Base-by-base conservation (phyloP, 2,113 vertebrate species). In the Panthera tigris region DNA sequence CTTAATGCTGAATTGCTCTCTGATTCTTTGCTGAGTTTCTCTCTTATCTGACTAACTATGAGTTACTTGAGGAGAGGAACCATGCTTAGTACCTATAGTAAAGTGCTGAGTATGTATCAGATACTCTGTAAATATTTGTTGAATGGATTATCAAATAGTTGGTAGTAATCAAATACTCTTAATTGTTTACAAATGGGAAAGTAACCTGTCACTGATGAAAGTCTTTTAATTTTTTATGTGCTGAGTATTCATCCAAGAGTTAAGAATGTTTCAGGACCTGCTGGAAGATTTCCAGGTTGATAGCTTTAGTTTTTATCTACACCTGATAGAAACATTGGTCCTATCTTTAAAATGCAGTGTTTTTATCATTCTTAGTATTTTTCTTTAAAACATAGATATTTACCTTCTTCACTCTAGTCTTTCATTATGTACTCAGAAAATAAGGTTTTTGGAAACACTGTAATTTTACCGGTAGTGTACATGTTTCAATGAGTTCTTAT, bases 321-420 rank as follows among this genome's bases (percentile, higher is more conserved):
- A 50, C 7, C 31, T 57, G 23, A 82, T 71, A 57, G 73, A 94
- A 84, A 91, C 15, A 57, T 61, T 65, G 21, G 8, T 76, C 31
- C 93, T 91, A 74, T n/a, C 52, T 48, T 55, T 84, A 95, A 96
- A 88, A 84, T 78, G 52, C 92, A 85, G 83, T 87, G 36, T 78
- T 90, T 65, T 23, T 21, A 61, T 82, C 25, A 45, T 4, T 29
- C 8, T 71, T 85, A 69, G 74, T 93, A 85, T 65, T 96, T 7
- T 65, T 74, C 36, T 85, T 95, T 48, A 80, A 36, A 80, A 97
- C 73, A 50, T 11, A 83, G 19, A 31, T n/a, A 31, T 71, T 74
- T 85, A 4, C 13, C 3, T 83, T 91, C 29, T 86, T 95, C 55
- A 74, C 55, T 80, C 89, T 76, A 69, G 48, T 81, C 71, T 89